phyloP scores from a whole-genome alignment of 2,113 vertebrate species.

The Willisornis vidua region DNA sequence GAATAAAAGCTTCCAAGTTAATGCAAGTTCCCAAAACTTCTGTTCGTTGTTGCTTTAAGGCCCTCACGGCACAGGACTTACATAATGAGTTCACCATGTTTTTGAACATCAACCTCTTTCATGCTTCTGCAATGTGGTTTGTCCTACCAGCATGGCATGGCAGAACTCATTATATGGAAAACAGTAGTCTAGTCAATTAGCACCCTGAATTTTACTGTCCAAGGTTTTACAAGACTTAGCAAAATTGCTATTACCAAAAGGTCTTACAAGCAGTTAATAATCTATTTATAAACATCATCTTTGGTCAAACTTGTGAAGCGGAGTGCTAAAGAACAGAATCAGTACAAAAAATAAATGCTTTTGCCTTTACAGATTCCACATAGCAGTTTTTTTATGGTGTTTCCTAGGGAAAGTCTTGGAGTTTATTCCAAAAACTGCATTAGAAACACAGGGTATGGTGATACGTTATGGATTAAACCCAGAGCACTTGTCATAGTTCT shows the following conservation, averaged over 20 bases:
- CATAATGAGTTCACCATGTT: background rate
- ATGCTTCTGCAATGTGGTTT: background rate
- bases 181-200: background rate
- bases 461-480: background rate
- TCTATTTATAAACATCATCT: background rate
- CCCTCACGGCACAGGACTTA: background rate
- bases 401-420: background rate
- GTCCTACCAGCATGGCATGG: background rate
- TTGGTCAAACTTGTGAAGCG: background rate
- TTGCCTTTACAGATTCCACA: background rate
- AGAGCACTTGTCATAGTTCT: background rate
- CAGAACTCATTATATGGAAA: background rate
- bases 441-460: background rate
- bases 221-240: background rate
- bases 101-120: background rate
- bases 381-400: accelerated
- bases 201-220: background rate
- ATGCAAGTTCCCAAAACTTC: background rate
- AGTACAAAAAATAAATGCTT: background rate
- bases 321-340: background rate
- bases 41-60: background rate
- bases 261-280: background rate
- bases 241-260: background rate
- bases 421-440: background rate
- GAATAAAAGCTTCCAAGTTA: background rate